Base-by-base conservation (phyloP, 1,140 invertebrate genomes). In the Camponotus pennsylvanicus region DNA sequence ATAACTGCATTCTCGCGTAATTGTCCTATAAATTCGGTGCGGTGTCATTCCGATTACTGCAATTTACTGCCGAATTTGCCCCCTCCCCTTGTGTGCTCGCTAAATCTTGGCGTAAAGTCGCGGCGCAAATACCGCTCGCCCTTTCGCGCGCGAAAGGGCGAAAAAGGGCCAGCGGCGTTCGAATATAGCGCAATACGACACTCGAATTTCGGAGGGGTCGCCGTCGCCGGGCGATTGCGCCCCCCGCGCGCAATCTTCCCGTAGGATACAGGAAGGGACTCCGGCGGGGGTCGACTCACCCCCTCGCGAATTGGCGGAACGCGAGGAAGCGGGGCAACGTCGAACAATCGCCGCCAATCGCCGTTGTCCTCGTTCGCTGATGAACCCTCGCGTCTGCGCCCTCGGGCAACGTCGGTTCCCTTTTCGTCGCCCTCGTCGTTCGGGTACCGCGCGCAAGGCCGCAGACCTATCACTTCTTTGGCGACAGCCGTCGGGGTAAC, bases 401-500 rank as follows among this genome's bases (percentile, higher is more conserved):
- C 82, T 86, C 83, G 85, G 27, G 57, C 15, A 40, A 86, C 87
- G 9, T 79, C 89, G 92, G 93, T 88, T 90, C 91, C 80, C 79
- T 83, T 52, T 52, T 63, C 70, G 88, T 87, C 77, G 73, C 86
- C 87, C 91, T 86, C 90, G 90, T 45, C 42, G 87, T 89, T 89
- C 92, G 93, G 94, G 93, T 94, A 92, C 91, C 94, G 86, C 92
- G 88, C 91, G 93, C 93, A 88, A 93, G 90, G 89, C 92, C 89
- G 93, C 92, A 92, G 91, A 92, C 92, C 92, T 93, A 93, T 94
- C 93, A 94, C 94, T 95, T 95, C 94, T 94, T 94, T 95, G 93
- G 93, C 94, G 94, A 94, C 94, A 94, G 93, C 94, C 93, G 91
- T 93, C 92, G 90, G 93, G 92, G 93, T 92, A 94, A 92, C 94